A percentile compares a stretch with the other conserved stretches of the same genome.
Evolutionary conservation across 2,888 invertebrate genomes (phyloP).

Genomic region (Acleris sparsana): DNA sequence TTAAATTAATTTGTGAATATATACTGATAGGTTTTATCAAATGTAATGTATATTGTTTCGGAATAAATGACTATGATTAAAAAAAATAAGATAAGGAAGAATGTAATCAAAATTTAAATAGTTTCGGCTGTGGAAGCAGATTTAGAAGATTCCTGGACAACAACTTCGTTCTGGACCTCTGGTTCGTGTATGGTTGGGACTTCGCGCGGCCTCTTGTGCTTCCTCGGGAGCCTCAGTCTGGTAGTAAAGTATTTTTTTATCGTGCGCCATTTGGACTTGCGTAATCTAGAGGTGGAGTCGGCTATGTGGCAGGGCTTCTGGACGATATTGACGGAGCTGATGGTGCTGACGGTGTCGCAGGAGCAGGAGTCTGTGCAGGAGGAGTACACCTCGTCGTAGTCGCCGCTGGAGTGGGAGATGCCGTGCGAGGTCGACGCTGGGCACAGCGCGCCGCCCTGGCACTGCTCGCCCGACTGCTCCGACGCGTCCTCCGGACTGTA

Average conservation of each 20-base stretch:
- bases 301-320: slow-evolving; percentile 59
- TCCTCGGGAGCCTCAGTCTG: slow-evolving; percentile 45
- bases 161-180: slow-evolving; percentile 34
- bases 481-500: background rate
- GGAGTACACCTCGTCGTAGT: slow-evolving; percentile 52
- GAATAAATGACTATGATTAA: background rate
- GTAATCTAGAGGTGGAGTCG: slow-evolving; percentile 56
- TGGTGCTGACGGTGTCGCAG: slow-evolving; percentile 43
- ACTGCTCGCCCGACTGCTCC: slow-evolving; percentile 44
- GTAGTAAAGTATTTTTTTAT: slow-evolving; percentile 54
- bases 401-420: slow-evolving; percentile 57
- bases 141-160: slow-evolving; percentile 1
- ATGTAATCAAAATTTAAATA: background rate
- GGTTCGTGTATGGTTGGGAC: slow-evolving; percentile 36
- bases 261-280: slow-evolving; percentile 58
- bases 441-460: slow-evolving; percentile 51
- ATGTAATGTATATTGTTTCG: too few relatives aligned
- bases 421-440: slow-evolving; percentile 66
- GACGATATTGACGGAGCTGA: slow-evolving; percentile 26
- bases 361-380: slow-evolving; percentile 50
- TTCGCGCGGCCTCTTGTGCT: slow-evolving; percentile 29
- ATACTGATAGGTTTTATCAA: too few relatives aligned
- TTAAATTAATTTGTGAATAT: too few relatives aligned
- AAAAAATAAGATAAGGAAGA: background rate
- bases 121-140: background rate